Base-by-base conservation (phyloP, 1,140 invertebrate species). In the Ruditapes philippinarum region DNA sequence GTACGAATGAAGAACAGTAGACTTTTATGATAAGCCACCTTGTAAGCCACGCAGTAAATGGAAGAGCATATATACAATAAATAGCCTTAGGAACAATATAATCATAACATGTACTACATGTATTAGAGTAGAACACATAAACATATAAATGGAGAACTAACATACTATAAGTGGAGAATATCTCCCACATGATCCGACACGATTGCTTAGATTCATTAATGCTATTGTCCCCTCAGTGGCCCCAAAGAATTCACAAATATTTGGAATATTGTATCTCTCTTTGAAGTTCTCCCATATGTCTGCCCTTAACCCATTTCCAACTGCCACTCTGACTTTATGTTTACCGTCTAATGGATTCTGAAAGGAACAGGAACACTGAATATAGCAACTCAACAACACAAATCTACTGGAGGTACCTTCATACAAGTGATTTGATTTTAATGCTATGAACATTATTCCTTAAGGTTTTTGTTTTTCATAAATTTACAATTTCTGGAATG, bases 201-300 rank as follows among this genome's bases (percentile, higher is more conserved):
- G 89, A 36, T 93, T 92, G 36, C 68, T 88, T 19, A 90, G 38
- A 40, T 94, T 94, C 91, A 95, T 90, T 19, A 95, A 98, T 94
- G 98, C 99, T 54, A 98, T 98, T 94, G 99, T 99, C 91, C 99
- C 98, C 97, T 99, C 99, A 0, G 99, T 99, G 11, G 98, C 98
- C 22, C 98, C 99, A 95, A 99, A 99, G 96, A 99, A 99, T 96
- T 99, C 99, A 0, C 97, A 97, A 36, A 99, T 98, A 85, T 97
- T 96, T 12, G 97, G 96, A 88, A 99, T 98, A 62, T 97, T 97
- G 93, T 99, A 99, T 81, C 99, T 97, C 14, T 84, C 45, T 42
- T 98, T 97, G 95, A 99, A 99, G 91, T 98, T 97, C 1, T 96
- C 96, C 99, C 99, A 99, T 89, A 99, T 99, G 96, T 99, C 98